These are phyloP conservation scores for Crocidura indochinensis DNA, from an alignment of 2,797 vertebrate species.

Conservation along the genomic window DNA sequence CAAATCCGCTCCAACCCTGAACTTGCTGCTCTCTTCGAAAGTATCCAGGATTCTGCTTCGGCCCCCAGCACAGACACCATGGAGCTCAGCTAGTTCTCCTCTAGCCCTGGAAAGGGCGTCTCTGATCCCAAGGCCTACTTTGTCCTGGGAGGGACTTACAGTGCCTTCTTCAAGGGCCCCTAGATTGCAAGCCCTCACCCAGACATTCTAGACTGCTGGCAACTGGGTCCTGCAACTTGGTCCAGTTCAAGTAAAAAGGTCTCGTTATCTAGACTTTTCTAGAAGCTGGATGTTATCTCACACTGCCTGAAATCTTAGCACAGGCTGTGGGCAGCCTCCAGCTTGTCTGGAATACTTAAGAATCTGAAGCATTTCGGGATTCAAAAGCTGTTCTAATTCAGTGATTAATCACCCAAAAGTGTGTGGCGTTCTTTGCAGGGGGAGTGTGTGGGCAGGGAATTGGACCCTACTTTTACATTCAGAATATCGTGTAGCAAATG, in stretches of 20 bases:
- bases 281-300: background rate
- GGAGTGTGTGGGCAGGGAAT: background rate
- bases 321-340: background rate
- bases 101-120: background rate
- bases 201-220: background rate
- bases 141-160: background rate
- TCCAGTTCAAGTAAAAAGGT: background rate
- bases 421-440: background rate
- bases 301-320: background rate
- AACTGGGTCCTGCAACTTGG: conserved; percentile 70
- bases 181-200: background rate
- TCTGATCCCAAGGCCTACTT: background rate
- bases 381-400: background rate
- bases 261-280: too few relatives aligned
- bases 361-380: background rate
- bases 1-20: conserved; percentile 95
- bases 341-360: background rate
- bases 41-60: conserved; percentile 93
- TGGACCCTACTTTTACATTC: background rate
- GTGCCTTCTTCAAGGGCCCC: conserved; percentile 69
- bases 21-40: conserved; percentile 95
- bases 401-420: background rate
- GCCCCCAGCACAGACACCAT: conserved; percentile 91
- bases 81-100: conserved; percentile 93
- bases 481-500: background rate